Conservation (phyloP, 1,140 invertebrate species). For the Saxidomus purpurata region DNA sequence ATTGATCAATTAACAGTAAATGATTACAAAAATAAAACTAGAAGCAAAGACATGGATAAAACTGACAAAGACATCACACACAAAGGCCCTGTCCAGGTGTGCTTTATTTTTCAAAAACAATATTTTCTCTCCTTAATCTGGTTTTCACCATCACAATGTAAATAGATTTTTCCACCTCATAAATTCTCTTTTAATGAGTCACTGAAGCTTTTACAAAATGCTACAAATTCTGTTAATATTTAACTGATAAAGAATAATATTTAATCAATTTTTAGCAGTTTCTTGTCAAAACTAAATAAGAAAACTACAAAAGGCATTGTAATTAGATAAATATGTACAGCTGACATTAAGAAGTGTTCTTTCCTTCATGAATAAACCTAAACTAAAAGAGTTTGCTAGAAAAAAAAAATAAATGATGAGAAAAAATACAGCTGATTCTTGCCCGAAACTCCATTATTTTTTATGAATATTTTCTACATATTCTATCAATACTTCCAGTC, state of each 20-base stretch:
- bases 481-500: too few relatives aligned
- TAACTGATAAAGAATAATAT: neutral
- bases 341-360: too few relatives aligned
- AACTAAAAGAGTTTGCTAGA: too few relatives aligned
- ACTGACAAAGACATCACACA: neutral
- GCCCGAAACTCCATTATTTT: too few relatives aligned
- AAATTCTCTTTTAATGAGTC: conserved; percentile 21
- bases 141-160: conserved; percentile 21
- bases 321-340: too few relatives aligned
- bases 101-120: conserved; percentile 35
- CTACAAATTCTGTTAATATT: conserved; percentile 22
- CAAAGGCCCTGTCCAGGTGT: conserved; percentile 14
- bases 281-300: neutral
- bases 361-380: too few relatives aligned
- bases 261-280: conserved; percentile 15
- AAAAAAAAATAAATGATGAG: too few relatives aligned
- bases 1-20: neutral
- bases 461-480: too few relatives aligned
- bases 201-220: neutral
- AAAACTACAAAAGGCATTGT: neutral
- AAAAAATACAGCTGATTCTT: too few relatives aligned
- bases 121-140: conserved; percentile 17
- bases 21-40: neutral
- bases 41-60: neutral
- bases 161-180: conserved; percentile 12